Evolutionary conservation across 2,797 vertebrate genomes (phyloP).

Genomic region (Cynopterus sphinx): DNA sequence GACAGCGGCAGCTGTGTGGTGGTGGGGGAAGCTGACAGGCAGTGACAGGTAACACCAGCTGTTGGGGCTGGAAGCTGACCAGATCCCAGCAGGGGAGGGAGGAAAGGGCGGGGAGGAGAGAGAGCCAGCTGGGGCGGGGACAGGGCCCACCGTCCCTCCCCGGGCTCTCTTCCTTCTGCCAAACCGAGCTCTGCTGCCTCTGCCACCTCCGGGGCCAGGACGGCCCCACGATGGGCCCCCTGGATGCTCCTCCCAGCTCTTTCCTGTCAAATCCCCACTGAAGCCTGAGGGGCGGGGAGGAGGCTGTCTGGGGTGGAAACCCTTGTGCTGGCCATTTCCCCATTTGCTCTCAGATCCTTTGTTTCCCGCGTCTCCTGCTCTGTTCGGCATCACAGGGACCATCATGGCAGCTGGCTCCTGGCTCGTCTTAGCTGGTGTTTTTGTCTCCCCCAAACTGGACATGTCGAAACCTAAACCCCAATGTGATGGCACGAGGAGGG

Average conservation of each 20-base stretch:
- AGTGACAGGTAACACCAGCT: slow-evolving; percentile 76
- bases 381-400: fast-evolving
- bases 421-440: background rate
- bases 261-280: too few species aligned
- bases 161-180: background rate
- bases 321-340: too few species aligned
- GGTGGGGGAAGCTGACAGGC: slow-evolving; percentile 69
- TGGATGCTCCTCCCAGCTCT: background rate
- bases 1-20: slow-evolving; percentile 73
- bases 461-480: background rate
- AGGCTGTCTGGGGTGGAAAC: background rate
- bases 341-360: background rate
- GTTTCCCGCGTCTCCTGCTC: background rate
- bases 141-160: background rate
- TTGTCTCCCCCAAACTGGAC: background rate
- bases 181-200: background rate
- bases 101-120: background rate
- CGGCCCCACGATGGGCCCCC: fast-evolving
- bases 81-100: slow-evolving; percentile 25
- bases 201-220: background rate
- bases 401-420: background rate
- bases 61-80: background rate
- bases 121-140: background rate
- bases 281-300: background rate
- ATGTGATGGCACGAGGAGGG: fast-evolving